Evolutionary conservation across 2,797 vertebrate species (phyloP).

Genomic region (Semotilus atromaculatus): DNA sequence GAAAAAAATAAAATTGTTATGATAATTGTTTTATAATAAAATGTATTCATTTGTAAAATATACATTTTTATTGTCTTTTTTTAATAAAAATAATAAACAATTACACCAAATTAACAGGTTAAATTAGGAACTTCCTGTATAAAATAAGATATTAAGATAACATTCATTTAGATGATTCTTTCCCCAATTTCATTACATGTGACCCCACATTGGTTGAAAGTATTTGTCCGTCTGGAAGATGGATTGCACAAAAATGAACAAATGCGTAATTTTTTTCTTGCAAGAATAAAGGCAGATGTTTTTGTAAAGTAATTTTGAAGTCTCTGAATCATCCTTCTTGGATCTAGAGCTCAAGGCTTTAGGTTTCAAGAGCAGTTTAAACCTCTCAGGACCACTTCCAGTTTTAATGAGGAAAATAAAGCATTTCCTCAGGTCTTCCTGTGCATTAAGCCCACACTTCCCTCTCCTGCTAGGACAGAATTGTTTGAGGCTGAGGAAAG

Average conservation of each 20-base stretch:
- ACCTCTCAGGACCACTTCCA: slow-evolving; percentile 63
- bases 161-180: neutral
- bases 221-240: neutral
- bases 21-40: neutral
- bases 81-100: neutral
- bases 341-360: slow-evolving; percentile 54
- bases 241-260: neutral
- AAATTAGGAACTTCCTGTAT: neutral
- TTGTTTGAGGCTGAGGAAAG: slow-evolving; percentile 40
- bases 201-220: neutral
- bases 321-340: slow-evolving; percentile 51
- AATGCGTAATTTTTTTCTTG: neutral
- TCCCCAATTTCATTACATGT: neutral
- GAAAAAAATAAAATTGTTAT: neutral
- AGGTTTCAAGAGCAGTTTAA: slow-evolving; percentile 63
- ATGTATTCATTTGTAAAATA: neutral
- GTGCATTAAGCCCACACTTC: slow-evolving; percentile 61
- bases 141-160: neutral
- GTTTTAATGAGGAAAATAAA: slow-evolving; percentile 54
- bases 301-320: slow-evolving; percentile 48
- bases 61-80: neutral
- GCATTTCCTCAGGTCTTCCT: slow-evolving; percentile 64
- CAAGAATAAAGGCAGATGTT: slow-evolving; percentile 24
- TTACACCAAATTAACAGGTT: neutral
- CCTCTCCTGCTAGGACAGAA: slow-evolving; percentile 56